Conservation (phyloP, 2,113 vertebrate species). For the Trichechus manatus region DNA sequence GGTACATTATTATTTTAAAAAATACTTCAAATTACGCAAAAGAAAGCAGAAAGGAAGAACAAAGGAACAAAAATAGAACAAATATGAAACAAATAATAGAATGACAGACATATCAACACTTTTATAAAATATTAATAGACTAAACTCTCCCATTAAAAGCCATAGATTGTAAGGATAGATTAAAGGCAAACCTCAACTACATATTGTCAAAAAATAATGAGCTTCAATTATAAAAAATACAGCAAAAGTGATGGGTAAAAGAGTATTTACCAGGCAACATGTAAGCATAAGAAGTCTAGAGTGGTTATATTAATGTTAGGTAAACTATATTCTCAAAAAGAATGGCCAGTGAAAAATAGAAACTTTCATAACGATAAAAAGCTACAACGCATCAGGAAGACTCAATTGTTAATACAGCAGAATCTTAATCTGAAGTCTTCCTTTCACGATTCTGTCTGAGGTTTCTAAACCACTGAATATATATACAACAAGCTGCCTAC, state of each 20-base stretch:
- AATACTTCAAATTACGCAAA: neutral
- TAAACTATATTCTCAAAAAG: neutral
- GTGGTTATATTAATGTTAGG: neutral
- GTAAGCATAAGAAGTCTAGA: neutral
- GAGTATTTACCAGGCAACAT: neutral
- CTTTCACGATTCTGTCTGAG: neutral
- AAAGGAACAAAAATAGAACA: neutral
- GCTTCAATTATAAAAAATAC: neutral
- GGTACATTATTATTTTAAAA: neutral
- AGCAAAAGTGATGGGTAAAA: neutral
- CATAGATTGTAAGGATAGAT: neutral
- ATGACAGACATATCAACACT: neutral
- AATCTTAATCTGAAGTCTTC: neutral
- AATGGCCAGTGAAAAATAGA: neutral
- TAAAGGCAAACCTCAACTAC: neutral
- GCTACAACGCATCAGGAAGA: neutral
- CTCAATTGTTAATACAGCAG: neutral
- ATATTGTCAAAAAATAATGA: neutral
- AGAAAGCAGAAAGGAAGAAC: neutral
- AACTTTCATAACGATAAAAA: neutral
- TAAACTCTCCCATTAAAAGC: no score
- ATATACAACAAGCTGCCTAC: neutral
- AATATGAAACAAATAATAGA: neutral
- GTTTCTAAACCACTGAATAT: neutral
- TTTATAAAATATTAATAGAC: neutral